A percentile compares a stretch with the other conserved stretches of the same genome.
These are phyloP conservation scores for Zootoca vivipara DNA, from an alignment of 2,113 vertebrate genomes.

Conservation along the genomic window DNA sequence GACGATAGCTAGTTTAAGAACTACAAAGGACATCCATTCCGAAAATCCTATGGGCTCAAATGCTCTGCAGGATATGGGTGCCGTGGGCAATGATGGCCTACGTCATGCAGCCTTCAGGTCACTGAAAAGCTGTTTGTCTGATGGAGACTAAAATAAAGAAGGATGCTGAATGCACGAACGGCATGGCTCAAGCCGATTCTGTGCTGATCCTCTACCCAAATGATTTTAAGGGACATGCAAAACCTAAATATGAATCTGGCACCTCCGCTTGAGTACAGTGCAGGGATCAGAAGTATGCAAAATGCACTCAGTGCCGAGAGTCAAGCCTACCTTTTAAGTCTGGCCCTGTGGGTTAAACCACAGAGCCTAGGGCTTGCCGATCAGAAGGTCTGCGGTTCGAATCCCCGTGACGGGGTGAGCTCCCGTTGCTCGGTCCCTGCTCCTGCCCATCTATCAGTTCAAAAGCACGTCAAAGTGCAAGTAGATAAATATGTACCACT, in stretches of 20 bases:
- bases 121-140: background rate
- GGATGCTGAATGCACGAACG: background rate
- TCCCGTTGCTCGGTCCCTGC: no score
- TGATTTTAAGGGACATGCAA: background rate
- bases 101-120: background rate
- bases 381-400: no score
- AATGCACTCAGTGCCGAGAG: background rate
- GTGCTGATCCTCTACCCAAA: background rate
- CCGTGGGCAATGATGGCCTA: background rate
- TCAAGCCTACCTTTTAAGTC: background rate
- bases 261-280: background rate
- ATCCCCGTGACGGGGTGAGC: no score
- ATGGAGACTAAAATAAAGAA: background rate
- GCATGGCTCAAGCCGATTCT: no score
- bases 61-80: background rate
- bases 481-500: no score
- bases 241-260: background rate
- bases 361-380: no score
- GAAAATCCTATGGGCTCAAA: background rate
- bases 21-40: background rate
- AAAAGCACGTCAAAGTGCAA: no score
- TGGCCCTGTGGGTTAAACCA: no score
- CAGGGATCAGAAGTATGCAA: background rate
- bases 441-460: no score
- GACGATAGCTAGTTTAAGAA: background rate